phyloP scores from a whole-genome alignment of 2,888 invertebrate genomes.

The Dryococelus australis region DNA sequence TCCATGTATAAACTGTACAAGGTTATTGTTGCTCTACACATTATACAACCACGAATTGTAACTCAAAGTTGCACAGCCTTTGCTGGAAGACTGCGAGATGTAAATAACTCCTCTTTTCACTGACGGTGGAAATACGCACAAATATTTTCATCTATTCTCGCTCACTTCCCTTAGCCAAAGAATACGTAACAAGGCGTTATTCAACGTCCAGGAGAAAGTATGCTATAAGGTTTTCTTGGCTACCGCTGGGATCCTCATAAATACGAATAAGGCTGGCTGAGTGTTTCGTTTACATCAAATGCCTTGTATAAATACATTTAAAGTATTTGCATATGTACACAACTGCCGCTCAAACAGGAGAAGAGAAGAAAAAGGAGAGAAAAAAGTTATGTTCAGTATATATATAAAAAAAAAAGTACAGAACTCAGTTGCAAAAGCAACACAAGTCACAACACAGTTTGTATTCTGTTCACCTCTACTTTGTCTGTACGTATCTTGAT shows the following conservation, averaged over 20 bases:
- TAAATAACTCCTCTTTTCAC: not conserved
- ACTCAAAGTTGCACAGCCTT: too few relatives aligned
- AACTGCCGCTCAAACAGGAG: not conserved
- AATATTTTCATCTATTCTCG: not conserved
- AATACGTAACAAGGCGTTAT: not conserved
- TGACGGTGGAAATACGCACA: not conserved
- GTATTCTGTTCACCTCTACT: not conserved
- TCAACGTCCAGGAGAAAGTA: not conserved
- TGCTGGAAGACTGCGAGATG: too few relatives aligned
- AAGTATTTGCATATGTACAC: not conserved
- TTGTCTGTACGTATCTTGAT: too few relatives aligned
- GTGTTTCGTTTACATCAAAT: constrained; percentile 16
- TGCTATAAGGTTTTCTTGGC: not conserved
- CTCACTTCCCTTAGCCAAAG: not conserved
- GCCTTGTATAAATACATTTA: not conserved
- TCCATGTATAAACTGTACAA: too few relatives aligned
- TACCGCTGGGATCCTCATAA: not conserved
- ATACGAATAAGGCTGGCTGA: constrained; percentile 1
- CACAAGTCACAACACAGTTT: not conserved
- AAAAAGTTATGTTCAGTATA: not conserved
- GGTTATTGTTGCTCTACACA: too few relatives aligned
- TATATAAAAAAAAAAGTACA: not conserved
- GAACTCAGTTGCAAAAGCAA: not conserved
- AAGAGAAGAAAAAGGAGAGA: not conserved
- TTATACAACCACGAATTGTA: too few relatives aligned